Percentiles rank a stretch among this genome's conserved stretches.
phyloP scores from a whole-genome alignment of 2,888 invertebrate genomes.

The Scaptomyza parva region DNA sequence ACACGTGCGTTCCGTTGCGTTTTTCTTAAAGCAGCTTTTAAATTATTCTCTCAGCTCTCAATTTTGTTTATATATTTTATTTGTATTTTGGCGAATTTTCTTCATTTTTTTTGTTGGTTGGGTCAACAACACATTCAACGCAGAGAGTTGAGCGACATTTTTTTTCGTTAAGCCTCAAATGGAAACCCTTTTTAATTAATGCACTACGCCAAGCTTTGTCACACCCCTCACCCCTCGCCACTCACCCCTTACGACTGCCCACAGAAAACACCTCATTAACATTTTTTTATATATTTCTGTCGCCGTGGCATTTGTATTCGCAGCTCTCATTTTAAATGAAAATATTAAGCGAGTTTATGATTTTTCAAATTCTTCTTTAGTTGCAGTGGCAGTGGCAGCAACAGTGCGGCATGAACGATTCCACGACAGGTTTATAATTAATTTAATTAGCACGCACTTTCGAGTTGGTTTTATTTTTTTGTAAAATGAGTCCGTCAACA shows the following conservation, averaged over 20 bases:
- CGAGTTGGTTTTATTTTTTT: conserved; percentile 2
- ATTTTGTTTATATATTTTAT: background rate
- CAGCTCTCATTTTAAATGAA: conserved; percentile 53
- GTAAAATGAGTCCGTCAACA: conserved; percentile 1
- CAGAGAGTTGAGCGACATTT: conserved; percentile 60
- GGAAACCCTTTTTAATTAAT: conserved; percentile 76
- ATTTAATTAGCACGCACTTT: conserved; percentile 58
- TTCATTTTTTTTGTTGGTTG: conserved; percentile 19
- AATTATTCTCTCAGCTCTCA: conserved; percentile 23
- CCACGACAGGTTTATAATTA: conserved; percentile 56
- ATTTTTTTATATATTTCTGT: no score
- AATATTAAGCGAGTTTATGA: conserved; percentile 71
- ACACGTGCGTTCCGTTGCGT: conserved; percentile 36
- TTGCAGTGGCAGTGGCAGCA: conserved; percentile 8
- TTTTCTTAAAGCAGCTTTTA: conserved; percentile 50
- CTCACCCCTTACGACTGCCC: no score
- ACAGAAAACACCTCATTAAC: conserved; percentile 67
- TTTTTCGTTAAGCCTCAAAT: conserved; percentile 37
- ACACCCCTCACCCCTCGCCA: background rate
- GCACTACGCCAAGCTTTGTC: conserved; percentile 31
- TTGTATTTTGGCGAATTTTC: conserved; percentile 9
- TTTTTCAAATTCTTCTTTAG: conserved; percentile 26
- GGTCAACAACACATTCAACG: no score
- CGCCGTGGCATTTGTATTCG: conserved; percentile 27
- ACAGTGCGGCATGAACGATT: background rate